phyloP scores from a whole-genome alignment of 2,113 vertebrate species.

The Plotosus lineatus region DNA sequence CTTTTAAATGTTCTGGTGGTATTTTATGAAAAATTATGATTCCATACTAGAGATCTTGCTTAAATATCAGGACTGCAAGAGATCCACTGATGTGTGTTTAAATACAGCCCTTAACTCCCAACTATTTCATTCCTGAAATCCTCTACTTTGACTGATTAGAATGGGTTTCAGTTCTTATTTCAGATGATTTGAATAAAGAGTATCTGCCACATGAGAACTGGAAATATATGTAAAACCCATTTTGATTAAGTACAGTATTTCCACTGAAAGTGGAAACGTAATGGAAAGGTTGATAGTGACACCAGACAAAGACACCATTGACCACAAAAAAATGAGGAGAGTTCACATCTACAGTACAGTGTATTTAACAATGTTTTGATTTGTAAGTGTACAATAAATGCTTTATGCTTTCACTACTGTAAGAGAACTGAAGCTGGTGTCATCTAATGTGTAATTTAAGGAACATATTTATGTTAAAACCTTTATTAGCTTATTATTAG shows the following conservation, averaged over 20 bases:
- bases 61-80: not conserved
- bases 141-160: too few relatives aligned
- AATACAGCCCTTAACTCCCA: not conserved
- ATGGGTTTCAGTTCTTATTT: not conserved
- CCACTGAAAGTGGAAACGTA: too few relatives aligned
- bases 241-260: not conserved
- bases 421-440: not conserved
- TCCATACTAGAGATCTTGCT: not conserved
- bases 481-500: too few relatives aligned
- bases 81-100: not conserved
- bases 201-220: not conserved
- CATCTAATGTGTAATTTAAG: not conserved
- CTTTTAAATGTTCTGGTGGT: too few relatives aligned
- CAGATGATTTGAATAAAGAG: not conserved
- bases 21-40: too few relatives aligned
- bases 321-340: not conserved
- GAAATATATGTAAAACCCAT: not conserved
- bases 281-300: not conserved
- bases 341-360: not conserved
- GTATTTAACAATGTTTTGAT: too few relatives aligned
- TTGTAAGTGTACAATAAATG: too few relatives aligned
- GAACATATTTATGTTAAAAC: not conserved
- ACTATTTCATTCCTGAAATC: not conserved
- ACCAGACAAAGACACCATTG: not conserved
- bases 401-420: not conserved